phyloP scores from a whole-genome alignment of 1,140 invertebrate species.

The Cyrtorhinus lividipennis region DNA sequence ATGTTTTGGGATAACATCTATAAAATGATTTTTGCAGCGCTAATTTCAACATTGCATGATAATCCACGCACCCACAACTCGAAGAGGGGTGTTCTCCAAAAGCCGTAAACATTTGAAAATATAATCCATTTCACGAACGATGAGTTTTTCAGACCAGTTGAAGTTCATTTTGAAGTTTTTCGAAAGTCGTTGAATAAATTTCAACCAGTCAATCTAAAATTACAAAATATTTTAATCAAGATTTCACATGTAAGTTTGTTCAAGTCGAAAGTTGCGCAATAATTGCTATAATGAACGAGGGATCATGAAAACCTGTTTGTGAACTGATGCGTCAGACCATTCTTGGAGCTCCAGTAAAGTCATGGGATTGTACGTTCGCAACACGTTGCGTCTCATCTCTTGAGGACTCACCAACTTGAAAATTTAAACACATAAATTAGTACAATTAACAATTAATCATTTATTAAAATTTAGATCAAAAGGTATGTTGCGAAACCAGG shows the following conservation, averaged over 20 bases:
- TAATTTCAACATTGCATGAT: too few relatives aligned
- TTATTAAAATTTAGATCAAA: too few relatives aligned
- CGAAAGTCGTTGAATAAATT: constrained; percentile 23
- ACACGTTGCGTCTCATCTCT: constrained; percentile 36
- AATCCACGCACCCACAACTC: constrained; percentile 23
- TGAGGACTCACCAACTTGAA: constrained; percentile 34
- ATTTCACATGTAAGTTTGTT: too few relatives aligned
- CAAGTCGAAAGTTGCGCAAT: too few relatives aligned
- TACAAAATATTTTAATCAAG: too few relatives aligned
- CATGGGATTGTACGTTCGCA: constrained; percentile 40
- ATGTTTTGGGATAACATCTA: too few relatives aligned
- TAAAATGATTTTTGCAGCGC: too few relatives aligned
- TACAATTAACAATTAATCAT: too few relatives aligned
- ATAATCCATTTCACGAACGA: constrained; percentile 28
- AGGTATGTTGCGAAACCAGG: too few relatives aligned
- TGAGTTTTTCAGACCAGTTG: constrained; percentile 24
- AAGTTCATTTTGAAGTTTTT: constrained; percentile 21
- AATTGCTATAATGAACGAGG: too few relatives aligned
- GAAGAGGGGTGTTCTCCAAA: constrained; percentile 24
- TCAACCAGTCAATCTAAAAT: constrained; percentile 27
- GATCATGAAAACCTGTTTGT: constrained; percentile 19
- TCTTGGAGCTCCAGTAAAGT: constrained; percentile 34
- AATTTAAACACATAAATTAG: too few relatives aligned
- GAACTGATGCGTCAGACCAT: constrained; percentile 27
- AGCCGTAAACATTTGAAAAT: constrained; percentile 25